A percentile compares a stretch with the other conserved stretches of the same genome.
Conservation (phyloP, 2,113 vertebrate genomes). For the Spea bombifrons region DNA sequence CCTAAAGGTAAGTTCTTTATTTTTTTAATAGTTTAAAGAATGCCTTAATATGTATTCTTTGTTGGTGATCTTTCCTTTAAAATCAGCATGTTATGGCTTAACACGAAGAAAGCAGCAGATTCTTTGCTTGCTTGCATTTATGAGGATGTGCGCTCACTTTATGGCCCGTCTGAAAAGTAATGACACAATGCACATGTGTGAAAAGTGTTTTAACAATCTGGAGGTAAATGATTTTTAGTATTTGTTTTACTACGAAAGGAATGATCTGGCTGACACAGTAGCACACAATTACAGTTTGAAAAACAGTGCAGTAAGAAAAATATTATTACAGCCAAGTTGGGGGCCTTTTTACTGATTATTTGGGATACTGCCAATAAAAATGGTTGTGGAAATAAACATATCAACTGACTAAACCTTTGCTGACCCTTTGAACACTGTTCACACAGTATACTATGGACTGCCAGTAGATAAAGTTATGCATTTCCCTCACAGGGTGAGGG, state of each 20-base stretch:
- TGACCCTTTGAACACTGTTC: conserved; percentile 61
- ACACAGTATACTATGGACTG: conserved; percentile 43
- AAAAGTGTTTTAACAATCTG: too few relatives aligned
- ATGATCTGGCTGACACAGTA: background rate
- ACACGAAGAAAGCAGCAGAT: too few relatives aligned
- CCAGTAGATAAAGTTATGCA: conserved; percentile 60
- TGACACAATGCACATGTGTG: too few relatives aligned
- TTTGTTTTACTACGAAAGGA: background rate
- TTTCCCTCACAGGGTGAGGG: conserved; percentile 56
- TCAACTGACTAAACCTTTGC: conserved; percentile 56
- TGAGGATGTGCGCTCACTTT: too few relatives aligned
- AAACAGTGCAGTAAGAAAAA: conserved; percentile 59
- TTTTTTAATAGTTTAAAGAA: too few relatives aligned
- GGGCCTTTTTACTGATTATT: conserved; percentile 60
- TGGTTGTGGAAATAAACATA: conserved; percentile 62
- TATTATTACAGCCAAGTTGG: conserved; percentile 54
- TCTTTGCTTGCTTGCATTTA: too few relatives aligned
- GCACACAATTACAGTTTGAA: conserved; percentile 55
- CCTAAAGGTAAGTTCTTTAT: too few relatives aligned
- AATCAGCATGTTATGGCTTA: too few relatives aligned
- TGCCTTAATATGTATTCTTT: too few relatives aligned
- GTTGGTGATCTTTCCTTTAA: too few relatives aligned
- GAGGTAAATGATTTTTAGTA: background rate
- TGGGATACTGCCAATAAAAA: conserved; percentile 66
- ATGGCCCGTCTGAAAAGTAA: too few relatives aligned